Evolutionary conservation across 2,888 invertebrate genomes (phyloP), one percentile per base, ranked within the genome.

Genomic region (Allolobophora icterica): DNA sequence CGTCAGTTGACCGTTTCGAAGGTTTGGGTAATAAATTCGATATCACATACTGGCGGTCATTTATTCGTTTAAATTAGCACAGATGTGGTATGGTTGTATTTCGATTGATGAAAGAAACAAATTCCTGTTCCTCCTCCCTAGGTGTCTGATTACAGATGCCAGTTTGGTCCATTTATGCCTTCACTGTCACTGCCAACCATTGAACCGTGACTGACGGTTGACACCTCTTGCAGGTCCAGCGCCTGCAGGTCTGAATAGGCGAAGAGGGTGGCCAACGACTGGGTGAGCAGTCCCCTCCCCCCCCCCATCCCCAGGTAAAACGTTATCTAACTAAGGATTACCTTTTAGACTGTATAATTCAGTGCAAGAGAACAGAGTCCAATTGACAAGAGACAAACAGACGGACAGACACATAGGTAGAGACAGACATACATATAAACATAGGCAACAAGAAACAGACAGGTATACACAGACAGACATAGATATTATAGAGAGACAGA

Each of bases 21-120:
- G 52, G 52, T n/a, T 15, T 71, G n/a, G 30, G 71, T n/a, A 71
- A 71, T n/a, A 71, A n/a, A 71, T 71, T 71, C 71, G 71, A 71
- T 71, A 6, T n/a, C 71, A 71, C 0, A 71, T 13, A 71, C n/a
- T n/a, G n/a, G n/a, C 71, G n/a, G 71, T 8, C 71, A 71, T 71
- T 71, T n/a, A 71, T 71, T n/a, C 71, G n/a, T 71, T 71, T 71
- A 71, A 71, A 71, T 71, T 71, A 71, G 71, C 71, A 30, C n/a
- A 71, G n/a, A 13, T n/a, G 8, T 71, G 11, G 71, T 13, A 1
- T 71, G n/a, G n/a, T 11, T 71, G 30, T 71, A 71, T n/a, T 71
- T 30, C 30, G 30, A n/a, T 30, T 71, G 71, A 71, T 71, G 71
- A 71, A n/a, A 71, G 71, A 13, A 8, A n/a, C 30, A 30, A n/a